Conservation (phyloP, 2,797 vertebrate species). For the Acridotheres tristis region DNA sequence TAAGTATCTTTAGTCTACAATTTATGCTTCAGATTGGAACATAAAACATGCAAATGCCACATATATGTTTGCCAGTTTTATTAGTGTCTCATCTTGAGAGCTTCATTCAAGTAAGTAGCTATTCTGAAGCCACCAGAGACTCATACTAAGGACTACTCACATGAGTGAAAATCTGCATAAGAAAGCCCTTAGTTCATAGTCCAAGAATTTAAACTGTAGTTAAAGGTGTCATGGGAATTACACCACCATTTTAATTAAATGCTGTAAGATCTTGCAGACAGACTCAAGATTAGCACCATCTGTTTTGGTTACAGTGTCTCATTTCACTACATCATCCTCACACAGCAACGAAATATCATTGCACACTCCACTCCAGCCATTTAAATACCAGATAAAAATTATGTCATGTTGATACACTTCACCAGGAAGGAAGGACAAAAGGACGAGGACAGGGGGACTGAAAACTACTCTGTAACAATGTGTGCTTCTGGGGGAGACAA, state of each 20-base stretch:
- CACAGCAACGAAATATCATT: constrained; percentile 43
- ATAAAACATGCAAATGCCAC: not conserved
- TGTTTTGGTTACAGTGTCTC: constrained; percentile 63
- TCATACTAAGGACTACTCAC: constrained; percentile 20
- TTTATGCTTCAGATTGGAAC: not conserved
- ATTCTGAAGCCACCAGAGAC: constrained; percentile 39
- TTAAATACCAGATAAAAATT: constrained; percentile 28
- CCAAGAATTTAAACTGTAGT: constrained; percentile 63
- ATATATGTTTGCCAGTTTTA: not conserved
- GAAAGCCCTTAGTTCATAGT: constrained; percentile 60
- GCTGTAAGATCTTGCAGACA: constrained; percentile 64
- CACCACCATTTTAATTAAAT: constrained; percentile 72
- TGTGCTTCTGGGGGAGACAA: not conserved
- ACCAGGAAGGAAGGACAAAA: constrained; percentile 1
- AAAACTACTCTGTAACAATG: not conserved
- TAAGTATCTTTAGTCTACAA: not conserved
- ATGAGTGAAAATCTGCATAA: constrained; percentile 48
- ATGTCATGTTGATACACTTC: not conserved
- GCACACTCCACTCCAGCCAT: constrained; percentile 28
- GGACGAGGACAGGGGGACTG: not conserved
- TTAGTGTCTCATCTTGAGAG: not conserved
- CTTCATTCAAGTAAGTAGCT: constrained; percentile 44
- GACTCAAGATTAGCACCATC: constrained; percentile 72
- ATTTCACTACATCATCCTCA: constrained; percentile 39
- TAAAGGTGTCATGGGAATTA: constrained; percentile 68